Evolutionary conservation across 2,888 invertebrate genomes (phyloP).

Genomic region (Diaphora mendica): DNA sequence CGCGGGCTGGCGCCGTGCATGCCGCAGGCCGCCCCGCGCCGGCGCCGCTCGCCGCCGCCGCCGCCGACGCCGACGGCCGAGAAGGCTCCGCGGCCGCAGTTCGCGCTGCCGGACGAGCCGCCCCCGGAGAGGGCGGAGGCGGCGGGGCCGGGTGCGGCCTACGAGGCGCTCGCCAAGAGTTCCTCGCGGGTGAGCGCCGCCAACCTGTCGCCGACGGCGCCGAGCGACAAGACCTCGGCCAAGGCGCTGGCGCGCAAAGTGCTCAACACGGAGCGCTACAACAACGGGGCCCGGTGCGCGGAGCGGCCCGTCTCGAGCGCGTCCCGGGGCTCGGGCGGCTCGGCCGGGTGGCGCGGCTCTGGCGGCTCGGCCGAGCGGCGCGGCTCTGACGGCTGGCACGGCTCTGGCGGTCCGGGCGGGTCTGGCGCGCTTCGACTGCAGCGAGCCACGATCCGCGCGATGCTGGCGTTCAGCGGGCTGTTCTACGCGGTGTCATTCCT

Average conservation of each 20-base stretch:
- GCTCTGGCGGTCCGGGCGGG: slow-evolving; percentile 16
- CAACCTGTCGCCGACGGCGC: slow-evolving; percentile 51
- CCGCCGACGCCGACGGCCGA: slow-evolving; percentile 37
- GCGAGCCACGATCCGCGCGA: slow-evolving; percentile 80
- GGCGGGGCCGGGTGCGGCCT: slow-evolving; percentile 21
- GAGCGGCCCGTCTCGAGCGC: slow-evolving; percentile 51
- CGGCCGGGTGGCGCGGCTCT: slow-evolving; percentile 23
- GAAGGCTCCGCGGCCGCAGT: slow-evolving; percentile 53
- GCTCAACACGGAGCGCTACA: slow-evolving; percentile 67
- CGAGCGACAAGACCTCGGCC: slow-evolving; percentile 50
- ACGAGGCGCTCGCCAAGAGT: slow-evolving; percentile 46
- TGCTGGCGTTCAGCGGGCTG: slow-evolving; percentile 84
- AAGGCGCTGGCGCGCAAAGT: slow-evolving; percentile 59
- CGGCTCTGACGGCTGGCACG: slow-evolving; percentile 50
- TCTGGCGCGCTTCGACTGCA: slow-evolving; percentile 55
- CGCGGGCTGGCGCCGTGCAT: slow-evolving; percentile 41
- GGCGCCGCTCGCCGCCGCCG: slow-evolving; percentile 33
- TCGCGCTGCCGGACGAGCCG: slow-evolving; percentile 53
- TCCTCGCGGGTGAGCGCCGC: slow-evolving; percentile 45
- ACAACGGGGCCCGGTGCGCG: slow-evolving; percentile 59
- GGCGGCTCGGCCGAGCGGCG: slow-evolving; percentile 35
- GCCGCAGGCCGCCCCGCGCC: slow-evolving; percentile 53
- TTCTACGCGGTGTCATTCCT: slow-evolving; percentile 74
- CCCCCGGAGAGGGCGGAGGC: slow-evolving; percentile 36
- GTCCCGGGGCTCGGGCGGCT: slow-evolving; percentile 50